Conservation (phyloP, 2,797 vertebrate species). For the Ptychadena robeensis region DNA sequence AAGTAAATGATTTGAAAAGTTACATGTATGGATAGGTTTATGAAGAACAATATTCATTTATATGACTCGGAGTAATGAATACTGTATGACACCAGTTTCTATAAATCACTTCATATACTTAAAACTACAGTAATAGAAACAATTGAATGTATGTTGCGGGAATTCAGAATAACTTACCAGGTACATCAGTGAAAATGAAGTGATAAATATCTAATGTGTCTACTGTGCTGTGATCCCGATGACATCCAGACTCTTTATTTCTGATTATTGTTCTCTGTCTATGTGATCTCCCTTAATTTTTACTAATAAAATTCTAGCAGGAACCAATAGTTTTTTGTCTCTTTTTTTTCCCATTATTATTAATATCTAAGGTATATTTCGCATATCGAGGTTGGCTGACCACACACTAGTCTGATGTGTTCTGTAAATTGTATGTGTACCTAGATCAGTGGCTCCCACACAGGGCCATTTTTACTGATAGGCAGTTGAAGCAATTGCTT, state of each 20-base stretch:
- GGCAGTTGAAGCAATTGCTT: too few species aligned
- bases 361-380: neutral
- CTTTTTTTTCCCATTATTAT: neutral
- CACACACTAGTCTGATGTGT: neutral
- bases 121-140: neutral
- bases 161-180: neutral
- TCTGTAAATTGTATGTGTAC: neutral
- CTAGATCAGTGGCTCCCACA: too few species aligned
- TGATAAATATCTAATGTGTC: neutral
- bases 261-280: neutral
- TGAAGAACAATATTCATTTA: too few species aligned
- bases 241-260: neutral
- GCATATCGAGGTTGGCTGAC: neutral
- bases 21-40: too few species aligned
- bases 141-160: neutral
- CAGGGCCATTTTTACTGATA: too few species aligned
- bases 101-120: neutral
- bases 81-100: neutral
- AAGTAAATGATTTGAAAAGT: too few species aligned
- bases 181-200: neutral
- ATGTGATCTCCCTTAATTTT: neutral
- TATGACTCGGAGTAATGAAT: too few species aligned
- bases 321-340: neutral
- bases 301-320: slow-evolving; percentile 6
- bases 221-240: neutral